Base-by-base conservation (phyloP, 2,888 invertebrate genomes). In the Ischnus inquisitorius region DNA sequence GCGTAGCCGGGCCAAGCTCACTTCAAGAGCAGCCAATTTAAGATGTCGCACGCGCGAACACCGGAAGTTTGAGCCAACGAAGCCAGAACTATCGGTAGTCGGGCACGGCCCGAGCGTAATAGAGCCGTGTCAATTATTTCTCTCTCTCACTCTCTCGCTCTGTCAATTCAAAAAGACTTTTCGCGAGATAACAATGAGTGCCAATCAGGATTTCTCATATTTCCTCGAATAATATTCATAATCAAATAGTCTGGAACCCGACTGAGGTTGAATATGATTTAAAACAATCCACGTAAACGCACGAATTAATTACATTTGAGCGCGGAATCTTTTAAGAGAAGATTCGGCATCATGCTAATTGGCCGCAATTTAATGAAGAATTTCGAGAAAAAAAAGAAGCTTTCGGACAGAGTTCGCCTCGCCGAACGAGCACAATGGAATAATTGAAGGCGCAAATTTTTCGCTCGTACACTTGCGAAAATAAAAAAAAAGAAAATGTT, bases 1-100 rank as follows among this genome's bases (percentile, higher is more conserved):
- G 83, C 48, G 57, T 48, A 60, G 76, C 65, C 71, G 78, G 75
- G 74, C 39, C 34, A 41, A 39, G 14, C 34, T 41, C 67, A 65
- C 76, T 41, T 28, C 43, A 51, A 51, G 71, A 74, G 64, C 62
- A 72, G 79, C 83, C 86, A 85, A 87, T 86, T 87, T 83, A 83
- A 81, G 77, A 84, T 79, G 83, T 83, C 79, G 79, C 75, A 41
- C 68, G 60, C 72, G 25, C 39, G 48, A 75, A 19, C 67, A 48
- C 69, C 78, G 62, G 79, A 82, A 84, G 84, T 79, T 68, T 39
- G 79, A 81, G 68, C 62, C 60, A 19, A 22, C 72, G 41, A 39
- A 57, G 43, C 16, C 34, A 46, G 4, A 28, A 48, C 16, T 28
- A 43, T 34, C 48, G 25, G 68, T 57, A 64, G 39, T 39, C 22